These are phyloP conservation scores for Platalea minor DNA, from an alignment of 2,797 vertebrate species.

Conservation along the genomic window DNA sequence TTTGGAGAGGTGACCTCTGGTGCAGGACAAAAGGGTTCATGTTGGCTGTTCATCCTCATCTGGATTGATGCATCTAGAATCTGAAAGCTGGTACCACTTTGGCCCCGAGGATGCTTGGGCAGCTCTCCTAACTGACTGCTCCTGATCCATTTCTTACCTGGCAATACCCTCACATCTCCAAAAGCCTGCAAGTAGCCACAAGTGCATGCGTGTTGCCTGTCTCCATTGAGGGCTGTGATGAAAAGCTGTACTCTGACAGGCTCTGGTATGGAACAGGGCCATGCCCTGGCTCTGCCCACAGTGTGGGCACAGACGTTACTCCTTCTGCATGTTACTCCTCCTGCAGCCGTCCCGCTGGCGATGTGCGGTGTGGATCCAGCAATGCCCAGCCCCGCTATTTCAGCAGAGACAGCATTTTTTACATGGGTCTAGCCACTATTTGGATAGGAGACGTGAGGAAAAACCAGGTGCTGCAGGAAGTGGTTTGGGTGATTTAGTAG, in stretches of 20 bases:
- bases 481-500: background rate
- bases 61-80: background rate
- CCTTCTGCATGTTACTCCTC: background rate
- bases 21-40: background rate
- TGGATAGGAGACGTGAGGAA: background rate
- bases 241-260: background rate
- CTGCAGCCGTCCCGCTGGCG: accelerated
- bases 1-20: background rate
- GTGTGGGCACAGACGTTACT: accelerated
- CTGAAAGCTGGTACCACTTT: background rate
- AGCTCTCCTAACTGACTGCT: background rate
- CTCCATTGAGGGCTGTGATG: background rate
- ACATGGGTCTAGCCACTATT: background rate
- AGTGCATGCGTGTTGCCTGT: background rate
- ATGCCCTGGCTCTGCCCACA: background rate
- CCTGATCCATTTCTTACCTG: background rate
- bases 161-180: background rate
- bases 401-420: background rate
- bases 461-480: background rate
- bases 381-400: background rate
- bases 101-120: background rate
- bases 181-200: background rate
- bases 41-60: background rate
- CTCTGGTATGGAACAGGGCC: background rate
- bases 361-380: background rate